Conservation (phyloP, 2,888 invertebrate genomes). For the Drosophila ezoana region DNA sequence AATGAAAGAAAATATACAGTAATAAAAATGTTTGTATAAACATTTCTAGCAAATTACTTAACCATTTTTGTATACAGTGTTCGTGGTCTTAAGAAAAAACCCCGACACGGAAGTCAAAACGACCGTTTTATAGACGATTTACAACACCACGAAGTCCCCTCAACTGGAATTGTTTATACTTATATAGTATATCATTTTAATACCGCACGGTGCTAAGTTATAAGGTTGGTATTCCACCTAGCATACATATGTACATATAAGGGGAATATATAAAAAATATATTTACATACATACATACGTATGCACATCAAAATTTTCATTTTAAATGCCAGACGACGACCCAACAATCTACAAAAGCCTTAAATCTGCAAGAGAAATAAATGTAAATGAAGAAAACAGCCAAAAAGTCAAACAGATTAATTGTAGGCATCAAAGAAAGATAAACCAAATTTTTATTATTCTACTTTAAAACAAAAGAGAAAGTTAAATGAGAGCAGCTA, state of each 20-base stretch:
- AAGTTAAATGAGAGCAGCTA: constrained; percentile 33
- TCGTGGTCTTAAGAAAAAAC: neutral
- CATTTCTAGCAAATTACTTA: constrained; percentile 34
- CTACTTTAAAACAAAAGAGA: constrained; percentile 22
- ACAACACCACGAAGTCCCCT: constrained; percentile 11
- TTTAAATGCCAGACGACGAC: constrained; percentile 9
- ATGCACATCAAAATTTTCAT: neutral
- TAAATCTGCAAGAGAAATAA: constrained; percentile 1
- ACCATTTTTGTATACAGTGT: constrained; percentile 27
- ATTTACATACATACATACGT: neutral
- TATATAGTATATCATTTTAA: constrained; percentile 24
- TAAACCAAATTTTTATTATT: neutral
- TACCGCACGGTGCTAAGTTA: constrained; percentile 10
- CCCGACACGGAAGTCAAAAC: constrained; percentile 40
- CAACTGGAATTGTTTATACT: constrained; percentile 32
- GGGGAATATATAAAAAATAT: neutral
- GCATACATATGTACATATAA: neutral
- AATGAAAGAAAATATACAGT: constrained; percentile 41
- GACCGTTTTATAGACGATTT: constrained; percentile 23
- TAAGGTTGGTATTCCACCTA: constrained; percentile 42
- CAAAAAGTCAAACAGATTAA: constrained; percentile 15
- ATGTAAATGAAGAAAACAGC: neutral
- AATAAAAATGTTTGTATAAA: constrained; percentile 66
- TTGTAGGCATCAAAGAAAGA: constrained; percentile 2
- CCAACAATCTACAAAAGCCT: constrained; percentile 24